These are phyloP conservation scores for Propithecus coquereli DNA, from an alignment of 2,113 vertebrate genomes.

Conservation along the genomic window DNA sequence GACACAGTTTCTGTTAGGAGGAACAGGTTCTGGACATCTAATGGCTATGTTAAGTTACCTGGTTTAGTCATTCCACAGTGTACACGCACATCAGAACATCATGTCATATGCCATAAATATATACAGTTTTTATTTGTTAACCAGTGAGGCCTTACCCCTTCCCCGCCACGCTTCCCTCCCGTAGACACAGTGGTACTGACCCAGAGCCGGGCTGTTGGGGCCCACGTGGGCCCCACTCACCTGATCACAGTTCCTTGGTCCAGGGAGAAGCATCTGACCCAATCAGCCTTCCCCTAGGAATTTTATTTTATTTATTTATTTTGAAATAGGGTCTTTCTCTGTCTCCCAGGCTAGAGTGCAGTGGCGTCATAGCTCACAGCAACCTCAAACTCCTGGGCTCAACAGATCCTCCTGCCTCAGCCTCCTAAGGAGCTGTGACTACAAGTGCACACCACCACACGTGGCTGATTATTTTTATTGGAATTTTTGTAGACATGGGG, in stretches of 20 bases:
- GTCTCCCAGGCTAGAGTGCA: too few species aligned
- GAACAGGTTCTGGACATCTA: not conserved
- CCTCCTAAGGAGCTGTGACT: too few species aligned
- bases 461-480: too few species aligned
- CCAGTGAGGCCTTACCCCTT: not conserved
- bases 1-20: not conserved
- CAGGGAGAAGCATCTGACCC: not conserved
- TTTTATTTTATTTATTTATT: too few species aligned
- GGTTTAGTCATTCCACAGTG: not conserved
- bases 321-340: too few species aligned
- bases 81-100: not conserved
- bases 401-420: too few species aligned
- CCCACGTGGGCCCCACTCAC: not conserved
- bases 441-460: too few species aligned
- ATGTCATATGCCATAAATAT: not conserved
- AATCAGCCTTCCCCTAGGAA: not conserved
- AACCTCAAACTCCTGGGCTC: too few species aligned
- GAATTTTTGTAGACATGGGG: too few species aligned
- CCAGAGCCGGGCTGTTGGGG: not conserved
- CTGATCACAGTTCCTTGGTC: not conserved
- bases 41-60: not conserved
- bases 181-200: not conserved
- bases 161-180: not conserved
- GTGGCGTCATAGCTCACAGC: too few species aligned
- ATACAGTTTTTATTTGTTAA: not conserved